Base-by-base conservation (phyloP, 1,140 invertebrate genomes). In the Muscidifurax raptorellus region DNA sequence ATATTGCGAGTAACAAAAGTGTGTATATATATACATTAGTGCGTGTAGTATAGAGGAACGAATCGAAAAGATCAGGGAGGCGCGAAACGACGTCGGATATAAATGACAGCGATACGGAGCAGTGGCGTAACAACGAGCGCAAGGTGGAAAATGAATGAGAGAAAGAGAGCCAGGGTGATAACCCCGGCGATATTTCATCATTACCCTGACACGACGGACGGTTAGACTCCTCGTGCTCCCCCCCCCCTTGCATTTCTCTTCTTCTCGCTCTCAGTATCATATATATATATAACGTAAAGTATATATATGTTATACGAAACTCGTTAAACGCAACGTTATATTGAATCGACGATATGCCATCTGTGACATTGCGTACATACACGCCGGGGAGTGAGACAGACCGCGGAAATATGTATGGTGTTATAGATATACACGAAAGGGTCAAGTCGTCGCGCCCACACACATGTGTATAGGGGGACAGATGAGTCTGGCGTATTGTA, bases 101-200 rank as follows among this genome's bases (percentile, higher is more conserved):
- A 59, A 59, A 77, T 91, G 91, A 88, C 91, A 92, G 87, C 89
- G 90, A 69, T 84, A 69, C 83, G 87, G 84, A 59, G 22, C 6
- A 47, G 13, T 12, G 7, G 12, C 44, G 7, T 13, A 59, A 59
- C 22, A 59, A 59, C 52, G 22, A 84, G 86, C 83, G 87, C 89
- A 88, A 89, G 89, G 89, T 89, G 89, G 87, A 85, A 88, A 89
- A 88, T 84, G 87, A 86, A 82, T 81, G 86, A 87, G 88, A 89
- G 84, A 87, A 87, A 87, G 85, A 88, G 85, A 86, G 85, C 76
- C 85, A 86, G 88, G 86, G 1, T 27, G 22, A 78, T 83, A 78
- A 91, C 87, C 87, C 82, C 87, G 86, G 89, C 89, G 91, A 94
- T 94, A 94, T 94, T 94, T 94, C 93, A 94, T 94, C 93, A 93